Evolutionary conservation across 1,140 invertebrate species (phyloP).

Genomic region (Zaprionus camerounensis): DNA sequence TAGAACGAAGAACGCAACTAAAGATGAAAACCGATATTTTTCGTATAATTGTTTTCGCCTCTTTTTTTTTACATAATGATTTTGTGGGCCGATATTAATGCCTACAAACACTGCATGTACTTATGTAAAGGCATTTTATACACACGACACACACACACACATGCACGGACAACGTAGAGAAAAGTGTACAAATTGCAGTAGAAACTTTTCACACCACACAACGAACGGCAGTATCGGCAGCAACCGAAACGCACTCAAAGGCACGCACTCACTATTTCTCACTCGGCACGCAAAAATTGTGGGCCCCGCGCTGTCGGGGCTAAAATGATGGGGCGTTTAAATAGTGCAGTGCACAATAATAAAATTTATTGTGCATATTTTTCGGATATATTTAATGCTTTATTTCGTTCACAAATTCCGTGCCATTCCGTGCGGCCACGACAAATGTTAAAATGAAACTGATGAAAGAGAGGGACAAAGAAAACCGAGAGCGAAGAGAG

Average conservation of each 20-base stretch:
- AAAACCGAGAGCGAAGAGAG: conserved; percentile 35
- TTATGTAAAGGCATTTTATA: conserved; percentile 80
- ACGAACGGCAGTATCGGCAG: conserved; percentile 38
- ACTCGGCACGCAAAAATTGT: conserved; percentile 29
- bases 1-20: conserved; percentile 67
- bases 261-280: conserved; percentile 45
- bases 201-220: conserved; percentile 72
- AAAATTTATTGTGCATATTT: conserved; percentile 70
- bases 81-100: conserved; percentile 21
- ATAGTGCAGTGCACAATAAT: conserved; percentile 60
- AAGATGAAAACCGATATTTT: conserved; percentile 72
- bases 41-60: conserved; percentile 33
- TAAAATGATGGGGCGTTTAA: conserved; percentile 32
- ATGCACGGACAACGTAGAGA: conserved; percentile 66
- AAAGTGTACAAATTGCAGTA: conserved; percentile 78
- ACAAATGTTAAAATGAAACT: conserved; percentile 56
- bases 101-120: conserved; percentile 43
- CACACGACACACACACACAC: conserved; percentile 31
- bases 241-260: conserved; percentile 39
- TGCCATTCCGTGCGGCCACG: conserved; percentile 53
- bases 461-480: conserved; percentile 48
- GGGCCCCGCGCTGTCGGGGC: neutral
- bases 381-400: conserved; percentile 49
- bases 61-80: conserved; percentile 65
- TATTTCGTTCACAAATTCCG: conserved; percentile 45